Conservation (phyloP, 2,113 vertebrate genomes). For the Puntigrus tetrazona region DNA sequence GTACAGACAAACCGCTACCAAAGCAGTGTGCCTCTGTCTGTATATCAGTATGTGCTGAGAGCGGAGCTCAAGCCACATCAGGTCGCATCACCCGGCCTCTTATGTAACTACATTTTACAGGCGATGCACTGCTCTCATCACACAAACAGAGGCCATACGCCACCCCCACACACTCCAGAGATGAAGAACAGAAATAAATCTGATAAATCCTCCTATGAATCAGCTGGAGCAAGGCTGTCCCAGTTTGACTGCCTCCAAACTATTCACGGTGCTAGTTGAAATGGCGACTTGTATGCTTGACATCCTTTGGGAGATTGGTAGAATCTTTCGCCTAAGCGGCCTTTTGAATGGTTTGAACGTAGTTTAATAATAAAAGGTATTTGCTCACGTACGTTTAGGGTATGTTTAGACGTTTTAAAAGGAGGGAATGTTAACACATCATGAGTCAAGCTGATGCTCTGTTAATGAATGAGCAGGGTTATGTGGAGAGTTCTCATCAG, state of each 20-base stretch:
- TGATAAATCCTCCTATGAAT: constrained; percentile 63
- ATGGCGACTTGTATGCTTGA: neutral
- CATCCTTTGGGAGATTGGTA: neutral
- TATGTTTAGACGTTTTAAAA: neutral
- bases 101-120: constrained; percentile 61
- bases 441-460: neutral
- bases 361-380: neutral
- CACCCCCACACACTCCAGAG: constrained; percentile 7
- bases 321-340: neutral
- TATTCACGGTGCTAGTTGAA: neutral
- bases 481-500: neutral
- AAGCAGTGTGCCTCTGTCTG: neutral
- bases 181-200: constrained; percentile 63
- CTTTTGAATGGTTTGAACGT: neutral
- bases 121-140: constrained; percentile 48
- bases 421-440: too few relatives aligned
- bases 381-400: neutral
- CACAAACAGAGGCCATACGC: constrained; percentile 10
- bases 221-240: constrained; percentile 54
- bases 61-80: constrained; percentile 36
- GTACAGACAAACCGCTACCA: neutral
- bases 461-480: neutral
- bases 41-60: constrained; percentile 23
- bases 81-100: constrained; percentile 46
- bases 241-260: constrained; percentile 52